Conservation (phyloP, 2,113 vertebrate genomes). For the Clinocottus analis region DNA sequence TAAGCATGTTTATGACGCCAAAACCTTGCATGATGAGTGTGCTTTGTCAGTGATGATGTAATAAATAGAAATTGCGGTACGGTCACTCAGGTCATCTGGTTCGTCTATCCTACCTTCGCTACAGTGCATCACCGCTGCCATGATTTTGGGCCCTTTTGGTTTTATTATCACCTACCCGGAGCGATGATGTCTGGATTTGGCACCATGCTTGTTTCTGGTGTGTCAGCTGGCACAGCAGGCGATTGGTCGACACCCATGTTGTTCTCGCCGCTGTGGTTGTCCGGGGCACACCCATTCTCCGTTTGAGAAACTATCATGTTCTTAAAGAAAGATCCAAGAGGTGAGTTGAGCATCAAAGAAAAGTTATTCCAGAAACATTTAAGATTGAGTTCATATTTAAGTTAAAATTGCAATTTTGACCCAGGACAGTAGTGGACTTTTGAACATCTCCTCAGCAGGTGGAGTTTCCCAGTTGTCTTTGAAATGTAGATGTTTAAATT, state of each 20-base stretch:
- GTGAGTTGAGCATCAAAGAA: background rate
- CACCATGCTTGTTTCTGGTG: constrained; percentile 79
- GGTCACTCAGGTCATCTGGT: background rate
- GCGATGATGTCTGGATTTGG: constrained; percentile 90
- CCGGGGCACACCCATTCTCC: constrained; percentile 78
- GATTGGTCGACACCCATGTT: constrained; percentile 70
- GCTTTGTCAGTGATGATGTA: background rate
- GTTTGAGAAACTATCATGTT: constrained; percentile 47
- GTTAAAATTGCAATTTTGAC: background rate
- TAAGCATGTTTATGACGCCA: background rate
- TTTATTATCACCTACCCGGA: constrained; percentile 84
- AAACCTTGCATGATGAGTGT: background rate
- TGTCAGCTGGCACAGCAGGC: constrained; percentile 83
- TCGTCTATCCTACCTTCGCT: background rate
- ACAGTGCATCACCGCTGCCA: background rate
- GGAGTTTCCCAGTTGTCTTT: background rate
- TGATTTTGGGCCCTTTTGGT: background rate
- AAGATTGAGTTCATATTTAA: background rate
- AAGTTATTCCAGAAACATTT: background rate
- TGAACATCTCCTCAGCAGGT: background rate
- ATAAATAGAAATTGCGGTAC: background rate
- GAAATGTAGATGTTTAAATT: background rate
- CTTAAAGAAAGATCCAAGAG: constrained; percentile 44
- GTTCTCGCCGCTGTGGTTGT: constrained; percentile 65
- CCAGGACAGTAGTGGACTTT: background rate